These are phyloP conservation scores for Odontothrips loti DNA, from an alignment of 2,888 invertebrate genomes.

Conservation along the genomic window DNA sequence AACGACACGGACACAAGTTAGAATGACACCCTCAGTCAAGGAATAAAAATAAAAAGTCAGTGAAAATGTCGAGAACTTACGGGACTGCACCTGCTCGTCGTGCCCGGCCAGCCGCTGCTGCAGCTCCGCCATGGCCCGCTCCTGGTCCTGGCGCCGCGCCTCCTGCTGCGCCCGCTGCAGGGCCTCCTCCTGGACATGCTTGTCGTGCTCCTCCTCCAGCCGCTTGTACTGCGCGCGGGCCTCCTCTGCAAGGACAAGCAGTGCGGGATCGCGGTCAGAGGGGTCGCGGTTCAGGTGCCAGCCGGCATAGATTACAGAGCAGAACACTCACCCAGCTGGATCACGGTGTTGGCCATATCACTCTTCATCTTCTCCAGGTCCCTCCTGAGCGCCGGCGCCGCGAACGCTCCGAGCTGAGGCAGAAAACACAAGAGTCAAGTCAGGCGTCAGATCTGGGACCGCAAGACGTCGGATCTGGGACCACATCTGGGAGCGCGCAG, in stretches of 20 bases:
- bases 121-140: conserved; percentile 40
- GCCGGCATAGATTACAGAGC: too few relatives aligned
- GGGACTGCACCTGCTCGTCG: conserved; percentile 7
- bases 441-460: not conserved
- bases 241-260: conserved; percentile 44
- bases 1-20: not conserved
- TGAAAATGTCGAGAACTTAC: not conserved
- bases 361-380: conserved; percentile 51
- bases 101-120: conserved; percentile 31
- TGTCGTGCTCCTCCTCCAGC: conserved; percentile 46
- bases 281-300: too few relatives aligned
- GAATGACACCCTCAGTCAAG: not conserved
- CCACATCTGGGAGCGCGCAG: too few relatives aligned
- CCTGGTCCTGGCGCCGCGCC: conserved; percentile 42
- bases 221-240: conserved; percentile 45
- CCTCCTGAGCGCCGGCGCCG: conserved; percentile 52
- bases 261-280: too few relatives aligned
- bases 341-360: conserved; percentile 49
- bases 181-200: conserved; percentile 47
- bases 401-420: conserved; percentile 58
- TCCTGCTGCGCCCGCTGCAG: conserved; percentile 43
- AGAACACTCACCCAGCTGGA: conserved; percentile 46
- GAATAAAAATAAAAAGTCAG: too few relatives aligned
- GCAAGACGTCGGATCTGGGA: not conserved
- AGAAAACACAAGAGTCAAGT: conserved; percentile 32